Conservation (phyloP, 2,888 invertebrate species). For the Synanthedon myopaeformis region DNA sequence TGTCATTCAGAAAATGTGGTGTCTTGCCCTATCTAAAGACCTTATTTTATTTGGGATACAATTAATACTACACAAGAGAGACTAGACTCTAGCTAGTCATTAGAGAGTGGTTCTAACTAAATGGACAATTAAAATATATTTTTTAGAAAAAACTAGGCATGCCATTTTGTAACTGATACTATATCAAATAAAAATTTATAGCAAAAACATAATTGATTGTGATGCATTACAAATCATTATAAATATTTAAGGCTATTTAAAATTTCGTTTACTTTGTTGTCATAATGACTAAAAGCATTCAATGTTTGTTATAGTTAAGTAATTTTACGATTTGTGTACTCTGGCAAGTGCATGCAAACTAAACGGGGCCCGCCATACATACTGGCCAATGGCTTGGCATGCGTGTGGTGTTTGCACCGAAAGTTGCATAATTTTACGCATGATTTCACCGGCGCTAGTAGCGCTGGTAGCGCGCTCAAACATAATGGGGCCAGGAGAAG, state of each 20-base stretch:
- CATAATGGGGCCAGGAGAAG: background rate
- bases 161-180: no score
- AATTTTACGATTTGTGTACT: background rate
- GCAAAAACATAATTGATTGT: no score
- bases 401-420: constrained; percentile 30
- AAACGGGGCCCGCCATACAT: background rate
- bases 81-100: no score
- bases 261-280: background rate
- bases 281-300: background rate
- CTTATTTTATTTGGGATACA: no score
- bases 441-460: constrained; percentile 22
- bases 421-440: constrained; percentile 41
- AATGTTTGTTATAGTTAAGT: background rate
- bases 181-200: no score
- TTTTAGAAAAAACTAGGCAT: no score
- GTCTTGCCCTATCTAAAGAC: no score
- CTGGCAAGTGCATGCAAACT: background rate
- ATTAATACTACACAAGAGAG: no score
- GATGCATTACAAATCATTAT: no score
- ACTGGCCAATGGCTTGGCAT: background rate
- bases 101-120: no score
- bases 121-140: no score
- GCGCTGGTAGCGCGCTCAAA: constrained; percentile 14
- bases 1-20: no score
- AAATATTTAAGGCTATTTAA: background rate